Conservation (phyloP, 2,888 invertebrate species). For the Adelphocoris suturalis region DNA sequence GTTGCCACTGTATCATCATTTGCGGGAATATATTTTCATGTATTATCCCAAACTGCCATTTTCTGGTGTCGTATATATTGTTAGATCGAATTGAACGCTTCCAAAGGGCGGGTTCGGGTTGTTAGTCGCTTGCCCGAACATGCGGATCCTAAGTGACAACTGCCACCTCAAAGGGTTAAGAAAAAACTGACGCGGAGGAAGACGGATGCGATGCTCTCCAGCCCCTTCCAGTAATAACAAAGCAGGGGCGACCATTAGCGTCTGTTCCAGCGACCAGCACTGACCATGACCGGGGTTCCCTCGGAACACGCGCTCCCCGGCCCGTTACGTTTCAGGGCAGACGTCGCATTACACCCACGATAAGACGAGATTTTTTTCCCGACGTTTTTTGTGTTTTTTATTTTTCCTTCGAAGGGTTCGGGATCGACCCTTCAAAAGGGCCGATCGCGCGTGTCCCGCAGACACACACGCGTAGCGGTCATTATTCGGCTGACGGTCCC, state of each 20-base stretch:
- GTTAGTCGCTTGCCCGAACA: no score
- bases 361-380: neutral
- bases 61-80: no score
- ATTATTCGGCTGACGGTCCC: neutral
- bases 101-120: no score
- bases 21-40: no score
- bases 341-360: neutral
- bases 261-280: neutral
- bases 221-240: neutral
- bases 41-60: no score
- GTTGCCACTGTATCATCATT: no score
- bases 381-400: neutral
- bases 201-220: neutral
- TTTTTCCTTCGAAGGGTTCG: neutral
- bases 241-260: neutral
- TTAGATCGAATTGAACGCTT: no score
- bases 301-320: no score
- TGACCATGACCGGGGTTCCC: neutral
- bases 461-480: neutral
- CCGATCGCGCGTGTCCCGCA: neutral
- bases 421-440: neutral
- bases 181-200: constrained; percentile 1
- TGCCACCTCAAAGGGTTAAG: neutral
- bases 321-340: neutral
- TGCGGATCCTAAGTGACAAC: neutral